Evolutionary conservation across 2,888 invertebrate genomes (phyloP), one percentile per base, ranked within the genome.

Genomic region (Ommatoiulus sabulosus): DNA sequence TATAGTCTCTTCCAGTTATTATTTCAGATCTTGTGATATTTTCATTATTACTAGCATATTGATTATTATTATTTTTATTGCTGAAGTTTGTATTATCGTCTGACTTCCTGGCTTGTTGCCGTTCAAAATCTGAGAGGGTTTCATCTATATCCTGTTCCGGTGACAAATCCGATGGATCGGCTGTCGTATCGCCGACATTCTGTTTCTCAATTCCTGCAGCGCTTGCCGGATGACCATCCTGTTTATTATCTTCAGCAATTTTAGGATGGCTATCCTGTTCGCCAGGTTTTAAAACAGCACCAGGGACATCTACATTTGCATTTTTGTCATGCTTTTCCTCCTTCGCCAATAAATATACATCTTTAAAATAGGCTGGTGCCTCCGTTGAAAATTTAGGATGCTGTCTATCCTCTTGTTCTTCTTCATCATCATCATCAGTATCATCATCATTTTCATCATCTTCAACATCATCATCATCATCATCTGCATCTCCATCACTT

Each of bases 1-100:
- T 15, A 7, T 12, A 7, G 3, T 12, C 52, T 7, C 52, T 57
- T 15, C 5, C n/a, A 17, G n/a, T 17, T 15, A 5, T 63, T 15
- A n/a, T 3, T n/a, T n/a, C 57, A 5, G n/a, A 3, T n/a, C 5
- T 15, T 15, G 17, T 63, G 57, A 5, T n/a, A 15, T 63, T 63
- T 4, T n/a, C n/a, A 15, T n/a, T 15, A 63, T 63, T 63, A 17
- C n/a, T n/a, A 63, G 6, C n/a, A 15, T 63, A 63, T n/a, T 3
- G 57, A n/a, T 63, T 63, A 63, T 63, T 63, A 15, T 63, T n/a
- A n/a, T n/a, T 63, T n/a, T 63, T 63, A 63, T 63, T 63, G 57
- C 57, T n/a, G 10, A n/a, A 5, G 57, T 63, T n/a, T n/a, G 57
- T 63, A n/a, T 63, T 63, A n/a, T n/a, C 2, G n/a, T 63, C 57